A percentile compares a stretch with the other conserved stretches of the same genome.
Evolutionary conservation across 2,113 vertebrate genomes (phyloP).

Genomic region (Tringa solitaria): DNA sequence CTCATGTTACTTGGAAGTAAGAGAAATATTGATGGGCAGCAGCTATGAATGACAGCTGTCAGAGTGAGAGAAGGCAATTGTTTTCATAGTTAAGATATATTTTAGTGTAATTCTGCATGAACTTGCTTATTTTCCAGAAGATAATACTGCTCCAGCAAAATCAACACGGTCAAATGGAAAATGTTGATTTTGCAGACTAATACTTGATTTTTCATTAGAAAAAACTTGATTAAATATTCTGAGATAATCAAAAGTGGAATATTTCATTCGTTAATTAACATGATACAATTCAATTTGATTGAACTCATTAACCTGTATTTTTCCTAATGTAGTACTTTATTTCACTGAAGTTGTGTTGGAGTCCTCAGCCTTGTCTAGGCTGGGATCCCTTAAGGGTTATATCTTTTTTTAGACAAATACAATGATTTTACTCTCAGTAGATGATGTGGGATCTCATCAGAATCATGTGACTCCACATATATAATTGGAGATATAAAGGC

Average conservation of each 20-base stretch:
- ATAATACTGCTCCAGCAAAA: neutral
- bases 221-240: neutral
- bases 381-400: neutral
- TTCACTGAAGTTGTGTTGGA: neutral
- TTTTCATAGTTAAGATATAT: neutral
- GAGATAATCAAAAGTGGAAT: neutral
- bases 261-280: conserved; percentile 37
- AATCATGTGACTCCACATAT: conserved; percentile 27
- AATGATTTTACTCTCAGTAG: conserved; percentile 17
- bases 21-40: neutral
- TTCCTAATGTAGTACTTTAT: neutral
- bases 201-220: neutral
- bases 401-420: conserved; percentile 24
- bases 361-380: neutral
- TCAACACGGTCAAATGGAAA: neutral
- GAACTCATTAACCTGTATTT: conserved; percentile 25
- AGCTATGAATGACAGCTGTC: neutral
- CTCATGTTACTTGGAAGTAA: neutral
- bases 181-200: neutral
- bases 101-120: neutral
- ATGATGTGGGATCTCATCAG: conserved; percentile 25
- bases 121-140: neutral
- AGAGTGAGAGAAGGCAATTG: neutral
- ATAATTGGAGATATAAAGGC: conserved; percentile 50
- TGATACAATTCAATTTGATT: neutral